Percentiles rank a stretch among this genome's conserved stretches.
Conservation (phyloP, 2,113 vertebrate species). For the Nesogale talazaci region DNA sequence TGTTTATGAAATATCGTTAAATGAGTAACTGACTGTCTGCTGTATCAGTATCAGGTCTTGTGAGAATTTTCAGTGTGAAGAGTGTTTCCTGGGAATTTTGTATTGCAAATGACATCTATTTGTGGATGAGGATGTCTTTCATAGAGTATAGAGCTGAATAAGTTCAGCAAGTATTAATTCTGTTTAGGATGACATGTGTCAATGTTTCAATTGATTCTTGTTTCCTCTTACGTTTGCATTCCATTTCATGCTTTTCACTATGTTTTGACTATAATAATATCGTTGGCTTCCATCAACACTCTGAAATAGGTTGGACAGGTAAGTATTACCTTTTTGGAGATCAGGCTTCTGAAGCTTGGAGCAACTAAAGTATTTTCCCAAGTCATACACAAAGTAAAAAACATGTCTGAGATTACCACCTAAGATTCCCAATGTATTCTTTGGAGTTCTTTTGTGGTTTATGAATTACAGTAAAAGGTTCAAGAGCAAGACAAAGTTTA, state of each 20-base stretch:
- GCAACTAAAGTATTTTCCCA: constrained; percentile 11
- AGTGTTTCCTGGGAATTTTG: not conserved
- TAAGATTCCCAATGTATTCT: not conserved
- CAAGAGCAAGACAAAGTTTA: constrained; percentile 9
- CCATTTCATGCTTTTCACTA: not conserved
- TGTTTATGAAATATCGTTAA: not conserved
- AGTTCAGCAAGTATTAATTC: not conserved
- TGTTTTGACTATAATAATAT: constrained; percentile 1
- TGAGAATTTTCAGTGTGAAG: constrained; percentile 7
- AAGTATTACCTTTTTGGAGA: constrained; percentile 17
- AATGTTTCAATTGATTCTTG: not conserved
- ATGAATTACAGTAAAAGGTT: not conserved
- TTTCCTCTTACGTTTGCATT: not conserved
- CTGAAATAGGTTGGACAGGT: not conserved
- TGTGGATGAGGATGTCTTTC: constrained; percentile 16
- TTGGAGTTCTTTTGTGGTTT: constrained; percentile 46
- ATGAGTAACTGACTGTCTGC: not conserved
- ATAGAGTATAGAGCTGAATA: constrained; percentile 5
- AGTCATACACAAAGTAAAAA: not conserved
- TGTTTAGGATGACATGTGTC: not conserved
- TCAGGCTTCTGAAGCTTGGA: not conserved
- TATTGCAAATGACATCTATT: not conserved
- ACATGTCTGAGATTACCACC: not conserved
- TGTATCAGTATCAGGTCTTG: not conserved
- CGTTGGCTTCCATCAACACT: constrained; percentile 13